Conservation (phyloP, 2,888 invertebrate genomes). For the Mythimna vitellina region DNA sequence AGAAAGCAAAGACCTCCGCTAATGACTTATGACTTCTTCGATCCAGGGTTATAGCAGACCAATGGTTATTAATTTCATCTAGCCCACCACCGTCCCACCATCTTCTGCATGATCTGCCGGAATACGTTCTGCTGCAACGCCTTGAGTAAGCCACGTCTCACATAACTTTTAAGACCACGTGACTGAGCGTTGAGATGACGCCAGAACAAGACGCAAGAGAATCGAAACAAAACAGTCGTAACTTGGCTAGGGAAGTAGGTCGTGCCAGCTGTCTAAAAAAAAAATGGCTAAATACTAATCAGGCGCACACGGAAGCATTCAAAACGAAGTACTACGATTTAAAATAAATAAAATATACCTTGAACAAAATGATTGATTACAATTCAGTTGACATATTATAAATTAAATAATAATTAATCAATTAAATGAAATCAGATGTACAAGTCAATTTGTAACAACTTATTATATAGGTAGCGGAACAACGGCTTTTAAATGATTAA, state of each 20-base stretch:
- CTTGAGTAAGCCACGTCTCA: too few relatives aligned
- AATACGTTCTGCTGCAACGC: too few relatives aligned
- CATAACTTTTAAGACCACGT: too few relatives aligned
- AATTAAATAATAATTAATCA: constrained; percentile 59
- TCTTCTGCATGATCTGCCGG: neutral
- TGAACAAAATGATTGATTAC: constrained; percentile 51
- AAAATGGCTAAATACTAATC: constrained; percentile 5
- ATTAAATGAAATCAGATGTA: constrained; percentile 53
- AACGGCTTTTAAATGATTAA: constrained; percentile 46
- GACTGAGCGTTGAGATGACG: too few relatives aligned
- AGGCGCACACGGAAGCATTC: constrained; percentile 43
- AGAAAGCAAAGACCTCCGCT: neutral
- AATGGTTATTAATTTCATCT: neutral
- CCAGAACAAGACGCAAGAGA: too few relatives aligned
- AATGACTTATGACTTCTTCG: too few relatives aligned
- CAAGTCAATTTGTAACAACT: constrained; percentile 52
- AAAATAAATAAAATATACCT: constrained; percentile 32
- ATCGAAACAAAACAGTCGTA: too few relatives aligned
- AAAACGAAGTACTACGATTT: constrained; percentile 25
- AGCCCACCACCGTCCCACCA: neutral
- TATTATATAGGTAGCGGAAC: constrained; percentile 20
- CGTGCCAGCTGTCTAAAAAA: neutral
- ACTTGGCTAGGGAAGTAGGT: too few relatives aligned
- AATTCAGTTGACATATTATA: constrained; percentile 41
- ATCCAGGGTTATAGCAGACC: too few relatives aligned